These are phyloP conservation scores for Neotoxoptera formosana DNA, from an alignment of 1,140 invertebrate genomes.

Conservation along the genomic window DNA sequence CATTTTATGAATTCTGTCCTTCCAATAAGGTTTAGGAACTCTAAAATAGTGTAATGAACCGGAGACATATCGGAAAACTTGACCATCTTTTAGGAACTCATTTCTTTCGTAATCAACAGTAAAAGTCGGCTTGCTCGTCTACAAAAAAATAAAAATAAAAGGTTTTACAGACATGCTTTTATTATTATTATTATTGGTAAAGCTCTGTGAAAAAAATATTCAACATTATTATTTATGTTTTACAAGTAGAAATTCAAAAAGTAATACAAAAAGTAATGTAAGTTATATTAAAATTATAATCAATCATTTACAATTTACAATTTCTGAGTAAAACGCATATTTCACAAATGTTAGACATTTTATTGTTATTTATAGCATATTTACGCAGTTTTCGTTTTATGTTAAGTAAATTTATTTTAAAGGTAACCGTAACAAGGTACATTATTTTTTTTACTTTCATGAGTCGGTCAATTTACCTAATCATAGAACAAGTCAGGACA, in stretches of 20 bases:
- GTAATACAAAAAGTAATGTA: neutral
- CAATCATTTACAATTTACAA: neutral
- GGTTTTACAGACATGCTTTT: neutral
- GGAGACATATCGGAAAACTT: constrained; percentile 81
- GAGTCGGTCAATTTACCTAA: no score
- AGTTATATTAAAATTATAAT: neutral
- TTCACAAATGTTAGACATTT: no score
- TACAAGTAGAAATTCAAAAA: neutral
- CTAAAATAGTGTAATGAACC: constrained; percentile 94
- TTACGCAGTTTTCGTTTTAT: no score
- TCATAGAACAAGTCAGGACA: no score
- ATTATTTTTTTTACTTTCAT: no score
- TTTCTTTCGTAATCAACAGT: constrained; percentile 77
- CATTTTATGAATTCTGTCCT: constrained; percentile 81
- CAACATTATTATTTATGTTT: neutral
- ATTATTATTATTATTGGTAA: neutral
- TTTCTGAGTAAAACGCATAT: no score
- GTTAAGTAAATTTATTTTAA: no score
- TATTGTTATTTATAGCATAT: no score
- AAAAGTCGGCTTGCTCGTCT: constrained; percentile 61
- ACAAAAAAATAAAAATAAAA: neutral
- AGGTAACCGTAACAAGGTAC: no score
- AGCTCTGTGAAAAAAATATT: neutral
- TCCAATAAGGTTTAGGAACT: constrained; percentile 82
- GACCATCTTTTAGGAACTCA: constrained; percentile 82